Evolutionary conservation across 2,113 vertebrate genomes (phyloP), one percentile per base, ranked within the genome.

Genomic region (Mustelus asterias): DNA sequence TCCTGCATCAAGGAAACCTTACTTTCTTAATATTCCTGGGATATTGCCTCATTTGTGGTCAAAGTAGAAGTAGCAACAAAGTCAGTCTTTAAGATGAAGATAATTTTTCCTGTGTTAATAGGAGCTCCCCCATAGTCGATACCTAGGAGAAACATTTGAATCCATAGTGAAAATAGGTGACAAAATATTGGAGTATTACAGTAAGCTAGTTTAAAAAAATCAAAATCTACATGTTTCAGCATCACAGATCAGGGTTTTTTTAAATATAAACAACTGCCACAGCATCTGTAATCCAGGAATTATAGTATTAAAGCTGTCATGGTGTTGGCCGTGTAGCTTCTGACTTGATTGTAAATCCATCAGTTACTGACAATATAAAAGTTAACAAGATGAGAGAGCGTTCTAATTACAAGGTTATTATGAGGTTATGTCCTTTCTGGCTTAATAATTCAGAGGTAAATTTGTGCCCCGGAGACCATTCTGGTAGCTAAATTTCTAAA

Each of bases 311-410:
- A 95, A 10, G 94, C 37, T 76, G 94, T 95, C 94, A 95, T 48
- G 48, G 13, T 72, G 10, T 33, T 95, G 94, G 44, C 44, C 76
- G 22, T 18, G 29, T n/a, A 76, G 44, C 14, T 72, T 41, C 67
- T 95, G 69, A 95, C 44, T 72, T 95, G 44, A 72, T 76, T 95
- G 94, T 76, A 95, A 95, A 70, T 95, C 67, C 44, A 95, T 76
- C 94, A 95, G n/a, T 95, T 54, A 95, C 94, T 95, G 44, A 76
- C 94, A 95, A 95, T 69, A 95, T 95, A 69, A 95, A 95, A 72
- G 94, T 95, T 95, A 95, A 95, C 94, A 95, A 95, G 94, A 95
- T 95, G 41, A 72, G 94, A 26, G 94, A 76, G 44, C 67, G 5
- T 26, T 95, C 48, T 95, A 95, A 95, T 95, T 95, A 95, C 94